Evolutionary conservation across 2,797 vertebrate species (phyloP), one percentile per base, ranked within the genome.

Genomic region (Pelochelys cantorii): DNA sequence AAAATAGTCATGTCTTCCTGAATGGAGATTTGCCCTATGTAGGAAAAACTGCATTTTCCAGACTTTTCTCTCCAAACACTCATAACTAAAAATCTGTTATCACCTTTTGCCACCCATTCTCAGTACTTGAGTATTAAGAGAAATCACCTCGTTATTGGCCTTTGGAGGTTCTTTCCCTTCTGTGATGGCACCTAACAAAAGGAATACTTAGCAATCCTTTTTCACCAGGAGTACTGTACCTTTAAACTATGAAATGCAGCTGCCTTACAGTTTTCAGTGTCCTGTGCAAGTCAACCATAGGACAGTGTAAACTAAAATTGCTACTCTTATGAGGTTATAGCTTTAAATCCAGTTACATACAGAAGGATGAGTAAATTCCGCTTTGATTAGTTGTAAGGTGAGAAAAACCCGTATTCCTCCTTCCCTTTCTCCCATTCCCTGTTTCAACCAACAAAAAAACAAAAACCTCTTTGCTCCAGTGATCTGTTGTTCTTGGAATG

Each of bases 401-500:
- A 91, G 12, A 92, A 96, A 95, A 82, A 55, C 75, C 93, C 92
- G 93, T 59, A 90, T 79, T 85, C 17, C 2, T 65, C 2, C 71
- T 88, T 94, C 87, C 81, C 94, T 89, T 84, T 74, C 92, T 93
- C 77, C 62, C n/a, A 71, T 60, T 88, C 55, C 86, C 91, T 85
- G 48, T n/a, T 42, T 88, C 84, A 86, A 81, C 37, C 27, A 56
- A 25, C 1, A 1, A 52, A 4, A 10, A 65, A 31, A 71, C 34
- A 78, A 56, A 56, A 23, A 59, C 87, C 79, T 95, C 86, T 97
- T 94, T 94, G 95, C 95, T 96, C 87, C 93, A 93, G 86, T 92
- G 96, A 97, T 95, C 93, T 90, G 90, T 95, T 96, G 92, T 95
- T 94, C 87, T 14, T 92, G 54, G 57, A 74, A 95, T 23, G 83